phyloP scores from a whole-genome alignment of 2,113 vertebrate species.

The Pyxicephalus adspersus region DNA sequence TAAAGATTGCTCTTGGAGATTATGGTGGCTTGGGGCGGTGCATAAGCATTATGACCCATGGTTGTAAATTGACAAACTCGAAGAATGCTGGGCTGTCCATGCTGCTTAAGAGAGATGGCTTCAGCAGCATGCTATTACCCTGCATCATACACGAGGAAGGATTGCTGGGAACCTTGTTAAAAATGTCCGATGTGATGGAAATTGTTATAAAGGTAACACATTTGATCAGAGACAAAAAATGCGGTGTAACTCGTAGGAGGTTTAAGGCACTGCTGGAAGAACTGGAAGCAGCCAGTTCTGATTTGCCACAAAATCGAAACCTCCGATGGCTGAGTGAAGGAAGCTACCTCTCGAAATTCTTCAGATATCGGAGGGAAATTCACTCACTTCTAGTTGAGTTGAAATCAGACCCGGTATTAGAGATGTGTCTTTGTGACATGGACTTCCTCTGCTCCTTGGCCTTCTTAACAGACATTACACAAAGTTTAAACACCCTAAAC shows the following conservation, averaged over 20 bases:
- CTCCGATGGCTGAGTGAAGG: constrained; percentile 24
- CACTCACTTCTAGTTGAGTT: constrained; percentile 12
- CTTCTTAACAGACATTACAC: constrained; percentile 41
- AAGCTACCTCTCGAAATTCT: constrained; percentile 29
- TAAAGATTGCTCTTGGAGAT: not conserved
- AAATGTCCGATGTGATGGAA: constrained; percentile 45
- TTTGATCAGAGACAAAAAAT: constrained; percentile 39
- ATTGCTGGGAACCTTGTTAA: constrained; percentile 27
- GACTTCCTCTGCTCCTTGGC: constrained; percentile 43
- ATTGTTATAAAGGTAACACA: constrained; percentile 44
- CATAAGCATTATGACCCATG: constrained; percentile 28
- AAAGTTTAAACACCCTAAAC: constrained; percentile 32
- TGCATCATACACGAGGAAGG: constrained; percentile 46
- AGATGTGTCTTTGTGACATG: not conserved
- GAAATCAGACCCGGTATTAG: constrained; percentile 16
- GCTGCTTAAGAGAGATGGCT: constrained; percentile 30
- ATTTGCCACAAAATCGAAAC: constrained; percentile 6
- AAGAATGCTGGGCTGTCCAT: constrained; percentile 11
- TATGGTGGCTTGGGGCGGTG: constrained; percentile 38
- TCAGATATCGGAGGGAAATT: constrained; percentile 33
- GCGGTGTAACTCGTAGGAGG: not conserved
- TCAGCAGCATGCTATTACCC: constrained; percentile 28
- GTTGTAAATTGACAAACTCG: not conserved
- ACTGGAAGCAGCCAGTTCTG: constrained; percentile 12
- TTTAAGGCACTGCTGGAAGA: constrained; percentile 40